These are phyloP conservation scores for Pyrocoelia pectoralis DNA, from an alignment of 2,888 invertebrate species.

Conservation along the genomic window DNA sequence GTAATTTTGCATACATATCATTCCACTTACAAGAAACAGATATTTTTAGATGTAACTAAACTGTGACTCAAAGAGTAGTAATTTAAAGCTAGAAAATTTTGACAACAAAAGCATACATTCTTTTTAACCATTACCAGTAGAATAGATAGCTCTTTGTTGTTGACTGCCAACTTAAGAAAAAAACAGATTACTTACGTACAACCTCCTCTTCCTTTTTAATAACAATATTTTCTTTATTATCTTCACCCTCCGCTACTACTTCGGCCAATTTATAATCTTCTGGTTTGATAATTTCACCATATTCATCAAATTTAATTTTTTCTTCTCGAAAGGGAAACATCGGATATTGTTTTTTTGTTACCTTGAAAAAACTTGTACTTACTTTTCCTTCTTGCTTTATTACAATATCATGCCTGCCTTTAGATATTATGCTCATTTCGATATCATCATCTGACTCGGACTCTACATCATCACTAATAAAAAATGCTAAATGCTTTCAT, in stretches of 20 bases:
- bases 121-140: too few species aligned
- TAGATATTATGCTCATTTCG: constrained; percentile 80
- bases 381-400: constrained; percentile 75
- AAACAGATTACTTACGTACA: constrained; percentile 16
- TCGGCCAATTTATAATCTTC: constrained; percentile 92
- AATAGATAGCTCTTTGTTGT: too few species aligned
- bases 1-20: background rate
- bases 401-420: constrained; percentile 87
- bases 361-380: constrained; percentile 83
- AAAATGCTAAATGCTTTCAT: too few species aligned
- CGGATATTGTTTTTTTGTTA: constrained; percentile 90
- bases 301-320: constrained; percentile 91
- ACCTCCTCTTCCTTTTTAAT: constrained; percentile 69
- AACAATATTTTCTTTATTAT: constrained; percentile 73
- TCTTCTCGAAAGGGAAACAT: constrained; percentile 97
- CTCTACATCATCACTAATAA: constrained; percentile 74
- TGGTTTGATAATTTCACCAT: constrained; percentile 93
- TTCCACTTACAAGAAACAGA: too few species aligned
- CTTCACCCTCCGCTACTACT: constrained; percentile 70
- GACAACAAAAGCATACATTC: too few species aligned
- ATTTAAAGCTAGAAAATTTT: too few species aligned
- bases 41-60: too few species aligned
- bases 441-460: constrained; percentile 87
- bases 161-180: too few species aligned
- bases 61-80: too few species aligned